Base-by-base conservation (phyloP, 1,140 invertebrate genomes). In the Drosophila hydei region DNA sequence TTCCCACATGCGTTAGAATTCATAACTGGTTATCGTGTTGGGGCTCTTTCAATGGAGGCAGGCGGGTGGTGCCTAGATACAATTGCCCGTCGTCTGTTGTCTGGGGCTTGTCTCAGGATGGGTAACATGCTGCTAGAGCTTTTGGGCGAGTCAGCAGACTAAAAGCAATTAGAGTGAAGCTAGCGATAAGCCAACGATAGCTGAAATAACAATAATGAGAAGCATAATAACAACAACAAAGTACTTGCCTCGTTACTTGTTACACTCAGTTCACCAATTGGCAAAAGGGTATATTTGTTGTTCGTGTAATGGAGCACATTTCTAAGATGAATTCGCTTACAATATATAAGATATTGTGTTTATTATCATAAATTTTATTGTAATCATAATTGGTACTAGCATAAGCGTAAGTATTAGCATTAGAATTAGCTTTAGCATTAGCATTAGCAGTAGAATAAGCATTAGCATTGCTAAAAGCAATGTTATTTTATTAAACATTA, bases 1-100 rank as follows among this genome's bases (percentile, higher is more conserved):
- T 59, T 60, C 70, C 52, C 63, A 60, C 50, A 68, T 68, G 70
- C 70, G 55, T 72, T 72, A 50, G 56, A 68, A 73, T 61, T 58
- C 71, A 61, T 69, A 73, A 69, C 71, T 51, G 50, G 50, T 38
- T 62, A 61, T 45, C 51, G 25, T 48, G 61, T 23, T 16, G 63
- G 70, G 21, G 52, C 4, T 14, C 14, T 18, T 14, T 11, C 19
- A 16, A 58, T 19, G 45, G 18, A 33, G 25, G 14, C 4, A 5
- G 1, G 38, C 11, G 36, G 18, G 3, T 18, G 21, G 33, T 48
- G 43, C 21, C 43, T 14, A 18, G 43, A 19, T 30, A 51, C 51
- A 63, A 47, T 61, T 30, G 12, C 30, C 27, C 19, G 50, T 55
- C 56, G 50, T 61, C 64, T 61, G 58, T 30, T 45, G 65, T 61